Evolutionary conservation across 2,113 vertebrate genomes (phyloP).

Genomic region (Glareola pratincola): DNA sequence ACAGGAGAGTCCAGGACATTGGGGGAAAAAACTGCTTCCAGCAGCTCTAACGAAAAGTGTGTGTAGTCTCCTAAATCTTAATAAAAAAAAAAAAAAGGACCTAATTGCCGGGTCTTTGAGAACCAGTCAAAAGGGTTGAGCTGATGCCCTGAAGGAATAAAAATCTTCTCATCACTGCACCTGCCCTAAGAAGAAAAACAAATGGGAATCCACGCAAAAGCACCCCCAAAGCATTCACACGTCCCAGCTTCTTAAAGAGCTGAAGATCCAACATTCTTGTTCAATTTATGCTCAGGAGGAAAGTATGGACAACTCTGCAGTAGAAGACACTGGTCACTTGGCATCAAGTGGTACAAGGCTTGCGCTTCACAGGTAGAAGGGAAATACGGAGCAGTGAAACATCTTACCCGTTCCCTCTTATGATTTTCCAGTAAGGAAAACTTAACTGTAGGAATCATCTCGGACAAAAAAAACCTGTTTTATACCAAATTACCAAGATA

Average conservation of each 20-base stretch:
- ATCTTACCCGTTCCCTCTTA: not conserved
- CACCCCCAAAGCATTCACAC: accelerated
- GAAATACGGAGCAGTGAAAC: not conserved
- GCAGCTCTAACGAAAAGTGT: not conserved
- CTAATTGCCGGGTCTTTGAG: too few relatives aligned
- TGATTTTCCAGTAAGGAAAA: not conserved
- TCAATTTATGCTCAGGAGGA: not conserved
- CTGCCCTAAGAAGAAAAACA: not conserved
- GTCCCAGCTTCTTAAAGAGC: not conserved
- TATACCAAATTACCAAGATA: not conserved
- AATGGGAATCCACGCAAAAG: not conserved
- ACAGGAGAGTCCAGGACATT: accelerated
- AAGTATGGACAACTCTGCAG: not conserved
- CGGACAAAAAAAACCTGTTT: not conserved
- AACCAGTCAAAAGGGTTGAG: not conserved
- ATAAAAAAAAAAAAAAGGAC: not conserved
- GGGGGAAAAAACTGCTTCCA: not conserved
- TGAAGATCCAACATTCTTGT: not conserved
- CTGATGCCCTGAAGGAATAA: not conserved
- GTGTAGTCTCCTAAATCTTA: not conserved
- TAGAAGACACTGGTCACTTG: not conserved
- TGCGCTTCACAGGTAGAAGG: not conserved
- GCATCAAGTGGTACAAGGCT: not conserved
- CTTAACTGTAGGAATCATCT: not conserved
- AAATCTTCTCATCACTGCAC: not conserved